Evolutionary conservation across 2,113 vertebrate species (phyloP).

Genomic region (Hystrix cristata): DNA sequence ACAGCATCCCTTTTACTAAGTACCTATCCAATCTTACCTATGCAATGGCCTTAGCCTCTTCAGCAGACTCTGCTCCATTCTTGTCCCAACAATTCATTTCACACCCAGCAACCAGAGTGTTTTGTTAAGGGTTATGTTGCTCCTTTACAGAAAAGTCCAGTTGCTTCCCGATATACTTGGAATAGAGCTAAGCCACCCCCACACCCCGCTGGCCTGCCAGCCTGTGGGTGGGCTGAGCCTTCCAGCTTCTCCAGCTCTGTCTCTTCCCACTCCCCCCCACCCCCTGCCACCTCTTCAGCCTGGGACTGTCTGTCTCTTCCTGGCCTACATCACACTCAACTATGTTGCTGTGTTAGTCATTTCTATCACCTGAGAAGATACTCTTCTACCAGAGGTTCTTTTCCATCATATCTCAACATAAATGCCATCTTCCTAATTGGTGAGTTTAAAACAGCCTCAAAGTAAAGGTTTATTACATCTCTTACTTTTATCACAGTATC

Average conservation of each 20-base stretch:
- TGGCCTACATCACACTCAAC: not conserved
- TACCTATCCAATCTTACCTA: not conserved
- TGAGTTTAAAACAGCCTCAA: not conserved
- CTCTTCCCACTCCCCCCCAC: not conserved
- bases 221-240: not conserved
- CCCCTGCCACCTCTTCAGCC: not conserved
- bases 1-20: not conserved
- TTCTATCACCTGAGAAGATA: not conserved
- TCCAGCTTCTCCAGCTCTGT: not conserved
- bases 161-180: not conserved
- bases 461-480: not conserved
- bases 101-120: not conserved
- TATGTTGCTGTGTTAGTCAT: not conserved
- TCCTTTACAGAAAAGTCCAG: not conserved
- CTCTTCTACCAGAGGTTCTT: not conserved
- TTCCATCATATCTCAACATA: not conserved
- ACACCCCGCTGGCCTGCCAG: not conserved
- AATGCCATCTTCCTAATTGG: not conserved
- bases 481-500: not conserved
- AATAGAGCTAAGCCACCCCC: not conserved
- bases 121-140: not conserved
- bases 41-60: not conserved
- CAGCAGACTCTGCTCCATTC: not conserved
- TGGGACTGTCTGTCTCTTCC: not conserved
- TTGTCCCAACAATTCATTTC: not conserved